These are phyloP conservation scores for Drosophila stalkeri DNA, from an alignment of 2,888 invertebrate genomes.

Conservation along the genomic window DNA sequence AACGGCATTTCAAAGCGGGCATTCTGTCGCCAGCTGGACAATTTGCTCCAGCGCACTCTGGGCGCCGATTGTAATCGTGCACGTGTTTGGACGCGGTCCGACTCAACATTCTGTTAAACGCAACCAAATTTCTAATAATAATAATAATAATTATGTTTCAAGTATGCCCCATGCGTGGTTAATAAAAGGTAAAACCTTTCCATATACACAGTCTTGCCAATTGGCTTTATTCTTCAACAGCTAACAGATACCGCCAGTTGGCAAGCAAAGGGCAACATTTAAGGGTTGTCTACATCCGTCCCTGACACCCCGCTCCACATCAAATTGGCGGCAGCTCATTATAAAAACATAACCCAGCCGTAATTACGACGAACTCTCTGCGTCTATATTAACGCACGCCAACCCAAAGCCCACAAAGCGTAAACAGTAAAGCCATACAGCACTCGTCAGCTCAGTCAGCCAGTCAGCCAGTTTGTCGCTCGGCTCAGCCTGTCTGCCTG, in stretches of 20 bases:
- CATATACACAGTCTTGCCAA: conserved; percentile 26
- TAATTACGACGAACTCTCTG: conserved; percentile 59
- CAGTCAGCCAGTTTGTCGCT: not conserved
- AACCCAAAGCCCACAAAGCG: conserved; percentile 25
- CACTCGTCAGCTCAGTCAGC: conserved; percentile 3
- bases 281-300: not conserved
- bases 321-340: conserved; percentile 63
- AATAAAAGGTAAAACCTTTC: conserved; percentile 27
- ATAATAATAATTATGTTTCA: not conserved
- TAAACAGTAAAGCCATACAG: conserved; percentile 26
- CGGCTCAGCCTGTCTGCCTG: not conserved
- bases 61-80: conserved; percentile 6
- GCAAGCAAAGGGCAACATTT: conserved; percentile 8
- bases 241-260: not conserved
- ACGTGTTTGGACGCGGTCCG: not conserved
- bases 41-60: conserved; percentile 28
- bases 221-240: not conserved
- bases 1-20: conserved; percentile 32
- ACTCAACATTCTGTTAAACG: conserved; percentile 12
- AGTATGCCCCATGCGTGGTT: conserved; percentile 16
- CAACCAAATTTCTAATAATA: conserved; percentile 12
- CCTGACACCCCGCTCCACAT: not conserved
- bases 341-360: conserved; percentile 70
- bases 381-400: conserved; percentile 22
- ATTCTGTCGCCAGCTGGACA: conserved; percentile 43